Evolutionary conservation across 1,140 invertebrate species (phyloP).

Genomic region (Acromyrmex echinatior): DNA sequence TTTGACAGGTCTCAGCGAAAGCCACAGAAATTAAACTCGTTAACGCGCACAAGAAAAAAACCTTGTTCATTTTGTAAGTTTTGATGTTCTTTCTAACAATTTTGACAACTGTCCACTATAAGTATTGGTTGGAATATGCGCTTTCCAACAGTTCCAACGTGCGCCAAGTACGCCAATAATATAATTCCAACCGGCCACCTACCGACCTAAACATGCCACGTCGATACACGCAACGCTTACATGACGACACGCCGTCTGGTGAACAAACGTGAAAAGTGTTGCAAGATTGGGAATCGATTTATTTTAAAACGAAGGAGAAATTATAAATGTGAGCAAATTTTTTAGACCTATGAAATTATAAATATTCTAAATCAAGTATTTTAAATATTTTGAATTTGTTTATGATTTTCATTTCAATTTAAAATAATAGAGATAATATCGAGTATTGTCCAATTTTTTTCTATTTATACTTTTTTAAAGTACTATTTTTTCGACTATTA

Average conservation of each 20-base stretch:
- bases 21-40: constrained; percentile 39
- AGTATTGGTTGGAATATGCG: neutral
- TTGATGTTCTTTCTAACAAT: neutral
- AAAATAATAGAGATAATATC: too few species aligned
- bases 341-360: too few species aligned
- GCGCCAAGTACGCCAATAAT: neutral
- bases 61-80: constrained; percentile 28
- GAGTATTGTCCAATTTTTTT: too few species aligned
- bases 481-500: too few species aligned
- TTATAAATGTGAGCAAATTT: too few species aligned
- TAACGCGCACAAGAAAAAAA: constrained; percentile 21
- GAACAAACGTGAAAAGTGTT: neutral
- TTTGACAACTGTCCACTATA: neutral
- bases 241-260: neutral
- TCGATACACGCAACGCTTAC: neutral
- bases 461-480: too few species aligned
- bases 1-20: constrained; percentile 86
- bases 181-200: constrained; percentile 3
- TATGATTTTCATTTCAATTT: too few species aligned
- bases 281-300: neutral
- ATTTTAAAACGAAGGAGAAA: too few species aligned
- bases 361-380: too few species aligned
- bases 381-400: too few species aligned
- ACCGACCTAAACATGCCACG: constrained; percentile 18
- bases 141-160: neutral